phyloP scores from a whole-genome alignment of 2,888 invertebrate genomes.

The Meteorus colon region DNA sequence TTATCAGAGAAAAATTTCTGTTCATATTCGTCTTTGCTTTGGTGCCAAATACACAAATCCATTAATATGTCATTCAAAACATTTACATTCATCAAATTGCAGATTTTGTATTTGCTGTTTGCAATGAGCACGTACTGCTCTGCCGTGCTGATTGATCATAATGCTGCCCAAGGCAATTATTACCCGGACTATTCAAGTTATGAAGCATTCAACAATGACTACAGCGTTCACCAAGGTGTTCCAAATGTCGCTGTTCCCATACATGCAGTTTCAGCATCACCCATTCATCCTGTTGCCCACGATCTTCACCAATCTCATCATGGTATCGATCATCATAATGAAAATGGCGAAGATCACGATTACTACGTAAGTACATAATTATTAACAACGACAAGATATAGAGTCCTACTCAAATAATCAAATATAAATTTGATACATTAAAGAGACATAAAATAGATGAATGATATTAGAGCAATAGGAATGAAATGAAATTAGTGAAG shows the following conservation, averaged over 20 bases:
- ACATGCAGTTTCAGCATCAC: slow-evolving; percentile 69
- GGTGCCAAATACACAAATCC: no score
- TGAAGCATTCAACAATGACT: slow-evolving; percentile 58
- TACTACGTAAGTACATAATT: slow-evolving; percentile 65
- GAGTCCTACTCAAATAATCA: not conserved
- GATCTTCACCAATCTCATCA: slow-evolving; percentile 44
- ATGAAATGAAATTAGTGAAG: not conserved
- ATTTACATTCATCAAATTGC: slow-evolving; percentile 41
- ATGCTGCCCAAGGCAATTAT: slow-evolving; percentile 58
- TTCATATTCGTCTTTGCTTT: no score
- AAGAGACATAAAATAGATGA: not conserved
- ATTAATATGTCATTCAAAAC: no score
- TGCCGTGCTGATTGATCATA: slow-evolving; percentile 65
- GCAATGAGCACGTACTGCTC: slow-evolving; percentile 57
- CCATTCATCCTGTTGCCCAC: slow-evolving; percentile 57
- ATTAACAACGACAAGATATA: not conserved
- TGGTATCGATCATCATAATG: slow-evolving; percentile 49
- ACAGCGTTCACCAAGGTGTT: slow-evolving; percentile 63
- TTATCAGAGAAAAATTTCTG: no score
- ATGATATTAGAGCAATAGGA: not conserved
- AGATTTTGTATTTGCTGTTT: slow-evolving; percentile 61
- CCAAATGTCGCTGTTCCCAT: slow-evolving; percentile 69
- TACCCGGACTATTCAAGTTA: slow-evolving; percentile 65
- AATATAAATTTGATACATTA: not conserved
- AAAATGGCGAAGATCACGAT: slow-evolving; percentile 65